Evolutionary conservation across 2,888 invertebrate genomes (phyloP).

Genomic region (Phrixothrix hirtus): DNA sequence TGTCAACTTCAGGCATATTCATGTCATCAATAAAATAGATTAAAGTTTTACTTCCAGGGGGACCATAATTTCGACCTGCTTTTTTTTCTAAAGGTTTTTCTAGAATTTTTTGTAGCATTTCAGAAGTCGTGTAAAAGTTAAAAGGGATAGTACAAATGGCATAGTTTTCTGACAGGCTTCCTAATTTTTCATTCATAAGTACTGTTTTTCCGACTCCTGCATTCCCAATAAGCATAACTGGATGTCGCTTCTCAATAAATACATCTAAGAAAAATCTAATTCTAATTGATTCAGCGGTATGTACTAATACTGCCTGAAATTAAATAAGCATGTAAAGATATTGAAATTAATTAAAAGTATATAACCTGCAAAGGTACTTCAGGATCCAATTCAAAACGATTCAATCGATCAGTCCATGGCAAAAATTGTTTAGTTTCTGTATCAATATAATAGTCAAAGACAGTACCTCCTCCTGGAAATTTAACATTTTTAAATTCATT

Average conservation of each 20-base stretch:
- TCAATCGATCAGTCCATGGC: conserved; percentile 85
- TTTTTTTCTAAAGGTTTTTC: conserved; percentile 95
- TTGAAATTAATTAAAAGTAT: too few species aligned
- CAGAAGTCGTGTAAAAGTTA: conserved; percentile 94
- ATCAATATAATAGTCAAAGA: conserved; percentile 91
- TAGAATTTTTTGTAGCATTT: conserved; percentile 84
- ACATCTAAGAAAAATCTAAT: conserved; percentile 86
- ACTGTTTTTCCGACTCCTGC: conserved; percentile 93
- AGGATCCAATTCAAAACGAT: conserved; percentile 78
- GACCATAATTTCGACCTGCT: conserved; percentile 90
- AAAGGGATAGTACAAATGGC: conserved; percentile 88
- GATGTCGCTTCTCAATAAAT: conserved; percentile 74
- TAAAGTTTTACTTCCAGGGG: conserved; percentile 89
- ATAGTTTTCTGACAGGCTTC: conserved; percentile 73
- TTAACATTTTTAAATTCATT: conserved; percentile 90
- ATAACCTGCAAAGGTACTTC: conserved; percentile 87
- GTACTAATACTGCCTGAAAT: conserved; percentile 71
- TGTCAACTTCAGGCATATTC: conserved; percentile 97
- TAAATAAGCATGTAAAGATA: too few species aligned
- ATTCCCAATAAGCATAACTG: conserved; percentile 88
- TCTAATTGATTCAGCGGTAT: conserved; percentile 87
- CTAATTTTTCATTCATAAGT: conserved; percentile 82
- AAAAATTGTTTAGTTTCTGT: conserved; percentile 80
- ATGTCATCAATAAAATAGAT: conserved; percentile 95
- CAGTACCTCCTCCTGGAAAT: conserved; percentile 80